Evolutionary conservation across 64 coral and sea anemone genomes (phyloP), one percentile per base, ranked within the genome.

Genomic region (Montipora sp.): DNA sequence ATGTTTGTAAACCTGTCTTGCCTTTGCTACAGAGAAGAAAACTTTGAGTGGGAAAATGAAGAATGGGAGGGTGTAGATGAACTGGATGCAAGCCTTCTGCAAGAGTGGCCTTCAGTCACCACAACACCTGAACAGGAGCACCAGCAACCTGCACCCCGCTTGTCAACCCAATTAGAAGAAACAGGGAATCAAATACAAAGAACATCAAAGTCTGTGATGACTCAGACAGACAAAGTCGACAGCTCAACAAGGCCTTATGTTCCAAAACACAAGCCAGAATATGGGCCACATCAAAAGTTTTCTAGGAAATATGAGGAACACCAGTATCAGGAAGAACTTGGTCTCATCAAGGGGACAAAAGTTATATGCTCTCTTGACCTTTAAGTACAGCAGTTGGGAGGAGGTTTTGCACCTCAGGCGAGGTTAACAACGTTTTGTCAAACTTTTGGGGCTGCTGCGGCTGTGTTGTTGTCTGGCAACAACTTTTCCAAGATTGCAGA

Each of bases 401-500:
- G 60, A 22, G 58, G 51, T 76, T 79, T 79, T 51, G 74, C 46
- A 83, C 80, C 2, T 83, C 78, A 36, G 74, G 81, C 14, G 27
- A 19, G 69, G 48, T 60, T 7, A 92, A 83, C 55, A 49, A 48
- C 19, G 49, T 92, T 20, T 57, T 73, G 23, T 79, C 81, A 4
- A 92, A 92, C 70, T 22, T 47, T 92, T 50, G 80, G 84, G 57
- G 20, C 81, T 3, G 79, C 78, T 74, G 67, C 90, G 2, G 67
- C 90, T 49, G 48, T 75, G 10, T 58, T 92, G 2, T 73, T 73
- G 21, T 74, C 90, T 68, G 90, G 80, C 11, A 92, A 92, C 71
- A 92, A 83, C 72, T 92, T 83, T 91, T 72, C 90, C 47, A 84
- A 92, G 58, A 48, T 83, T 92, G 79, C 89, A 51, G 83, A 91